Conservation (phyloP, 2,113 vertebrate species). For the Platysteira castanea region DNA sequence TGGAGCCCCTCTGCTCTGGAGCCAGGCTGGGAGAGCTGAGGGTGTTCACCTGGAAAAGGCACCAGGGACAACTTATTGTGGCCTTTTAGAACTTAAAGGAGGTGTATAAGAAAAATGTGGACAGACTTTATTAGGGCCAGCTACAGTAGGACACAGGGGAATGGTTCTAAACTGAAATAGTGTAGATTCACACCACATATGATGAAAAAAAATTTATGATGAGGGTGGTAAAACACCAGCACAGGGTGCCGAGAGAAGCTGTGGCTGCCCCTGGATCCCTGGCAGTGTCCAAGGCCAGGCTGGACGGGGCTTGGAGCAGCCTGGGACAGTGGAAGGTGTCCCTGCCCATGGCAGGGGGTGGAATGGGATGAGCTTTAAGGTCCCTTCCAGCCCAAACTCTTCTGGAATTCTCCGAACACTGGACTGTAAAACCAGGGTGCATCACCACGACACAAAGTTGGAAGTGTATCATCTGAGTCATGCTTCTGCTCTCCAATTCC, state of each 20-base stretch:
- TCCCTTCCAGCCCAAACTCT: neutral
- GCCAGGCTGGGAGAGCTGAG: neutral
- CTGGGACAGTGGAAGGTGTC: rapidly evolving
- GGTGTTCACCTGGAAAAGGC: neutral
- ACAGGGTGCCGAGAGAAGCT: neutral
- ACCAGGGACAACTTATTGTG: neutral
- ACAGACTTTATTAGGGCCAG: neutral
- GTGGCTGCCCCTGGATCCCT: neutral
- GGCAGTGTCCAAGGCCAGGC: rapidly evolving
- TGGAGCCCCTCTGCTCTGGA: neutral
- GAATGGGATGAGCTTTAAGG: rapidly evolving
- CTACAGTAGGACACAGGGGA: rapidly evolving
- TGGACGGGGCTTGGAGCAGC: rapidly evolving
- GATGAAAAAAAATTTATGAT: neutral
- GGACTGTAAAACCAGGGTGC: neutral
- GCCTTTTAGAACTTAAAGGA: neutral
- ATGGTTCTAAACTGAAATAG: neutral
- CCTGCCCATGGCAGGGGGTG: neutral
- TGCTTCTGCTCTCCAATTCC: neutral
- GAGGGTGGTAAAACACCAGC: rapidly evolving
- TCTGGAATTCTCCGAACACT: neutral
- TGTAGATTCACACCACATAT: neutral
- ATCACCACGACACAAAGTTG: neutral
- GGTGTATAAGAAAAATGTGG: neutral
- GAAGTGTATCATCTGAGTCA: neutral